Evolutionary conservation across 1,140 invertebrate genomes (phyloP).

Genomic region (Orussus abietinus): DNA sequence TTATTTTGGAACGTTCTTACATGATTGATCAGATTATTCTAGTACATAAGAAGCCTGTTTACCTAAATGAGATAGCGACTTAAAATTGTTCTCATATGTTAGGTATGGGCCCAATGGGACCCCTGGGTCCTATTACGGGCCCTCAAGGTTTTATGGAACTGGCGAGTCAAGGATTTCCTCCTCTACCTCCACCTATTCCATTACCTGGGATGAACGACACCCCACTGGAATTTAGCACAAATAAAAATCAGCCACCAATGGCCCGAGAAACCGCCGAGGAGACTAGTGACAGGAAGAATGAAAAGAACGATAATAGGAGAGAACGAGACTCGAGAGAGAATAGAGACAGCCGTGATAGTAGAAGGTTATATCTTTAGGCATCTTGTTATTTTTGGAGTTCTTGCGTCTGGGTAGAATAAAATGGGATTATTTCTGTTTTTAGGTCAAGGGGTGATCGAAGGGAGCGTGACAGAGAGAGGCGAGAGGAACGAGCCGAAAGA

Average conservation of each 20-base stretch:
- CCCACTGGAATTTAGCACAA: conserved; percentile 65
- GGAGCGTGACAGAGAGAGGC: conserved; percentile 46
- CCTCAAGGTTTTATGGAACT: conserved; percentile 52
- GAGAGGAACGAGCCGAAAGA: conserved; percentile 45
- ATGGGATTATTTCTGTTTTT: background rate
- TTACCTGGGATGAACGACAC: conserved; percentile 63
- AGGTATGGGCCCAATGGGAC: conserved; percentile 51
- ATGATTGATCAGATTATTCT: background rate
- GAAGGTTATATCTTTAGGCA: conserved; percentile 28
- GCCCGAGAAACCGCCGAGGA: conserved; percentile 52
- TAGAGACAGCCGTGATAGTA: conserved; percentile 36
- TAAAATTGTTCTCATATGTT: conserved; percentile 4
- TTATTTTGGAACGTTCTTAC: conserved; percentile 1
- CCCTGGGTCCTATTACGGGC: conserved; percentile 42
- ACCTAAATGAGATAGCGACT: background rate
- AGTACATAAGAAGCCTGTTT: background rate
- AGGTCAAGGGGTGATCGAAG: conserved; percentile 42
- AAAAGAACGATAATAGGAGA: conserved; percentile 48
- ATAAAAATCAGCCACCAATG: conserved; percentile 62
- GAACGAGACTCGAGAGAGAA: conserved; percentile 40
- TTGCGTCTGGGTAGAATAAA: conserved; percentile 1
- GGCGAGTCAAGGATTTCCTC: conserved; percentile 48
- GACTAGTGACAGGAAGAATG: conserved; percentile 41
- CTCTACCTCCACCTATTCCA: conserved; percentile 43
- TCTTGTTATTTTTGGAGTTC: conserved; percentile 2